Percentiles rank a stretch among this genome's conserved stretches.
These are phyloP conservation scores for Stenodera caucasica DNA, from an alignment of 2,888 invertebrate species.

Conservation along the genomic window DNA sequence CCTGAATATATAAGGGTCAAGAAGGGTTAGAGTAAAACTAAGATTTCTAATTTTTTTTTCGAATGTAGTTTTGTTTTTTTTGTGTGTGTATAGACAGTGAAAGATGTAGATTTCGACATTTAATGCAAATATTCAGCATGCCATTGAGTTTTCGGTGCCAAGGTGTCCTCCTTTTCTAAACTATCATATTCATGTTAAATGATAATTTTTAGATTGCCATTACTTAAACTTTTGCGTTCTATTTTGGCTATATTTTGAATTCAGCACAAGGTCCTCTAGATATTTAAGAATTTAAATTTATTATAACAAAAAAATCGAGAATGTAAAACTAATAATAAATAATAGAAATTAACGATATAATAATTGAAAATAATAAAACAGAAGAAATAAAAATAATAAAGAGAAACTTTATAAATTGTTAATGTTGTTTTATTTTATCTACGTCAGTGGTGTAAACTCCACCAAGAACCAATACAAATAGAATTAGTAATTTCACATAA, in stretches of 20 bases:
- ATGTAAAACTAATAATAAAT: background rate
- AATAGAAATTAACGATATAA: background rate
- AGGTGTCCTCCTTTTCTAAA: conserved; percentile 4
- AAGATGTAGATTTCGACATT: conserved; percentile 8
- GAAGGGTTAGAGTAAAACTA: background rate
- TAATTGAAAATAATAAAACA: conserved; percentile 12
- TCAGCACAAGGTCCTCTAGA: background rate
- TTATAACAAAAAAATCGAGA: background rate
- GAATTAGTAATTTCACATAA: conserved; percentile 31
- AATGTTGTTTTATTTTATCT: conserved; percentile 24
- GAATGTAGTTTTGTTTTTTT: background rate
- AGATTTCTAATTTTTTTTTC: background rate
- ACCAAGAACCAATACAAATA: conserved; percentile 27
- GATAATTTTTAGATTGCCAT: conserved; percentile 4
- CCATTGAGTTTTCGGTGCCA: conserved; percentile 4
- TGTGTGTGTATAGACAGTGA: background rate
- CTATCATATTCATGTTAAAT: conserved; percentile 1
- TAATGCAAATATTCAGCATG: conserved; percentile 6
- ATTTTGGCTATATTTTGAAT: background rate
- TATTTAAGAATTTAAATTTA: conserved; percentile 1
- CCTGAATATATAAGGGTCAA: background rate
- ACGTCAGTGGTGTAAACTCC: conserved; percentile 12
- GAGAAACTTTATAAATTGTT: conserved; percentile 21
- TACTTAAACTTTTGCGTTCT: conserved; percentile 5
- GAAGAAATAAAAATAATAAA: conserved; percentile 8